Conservation (phyloP, 2,797 vertebrate genomes). For the Brachyrhaphis roseni region DNA sequence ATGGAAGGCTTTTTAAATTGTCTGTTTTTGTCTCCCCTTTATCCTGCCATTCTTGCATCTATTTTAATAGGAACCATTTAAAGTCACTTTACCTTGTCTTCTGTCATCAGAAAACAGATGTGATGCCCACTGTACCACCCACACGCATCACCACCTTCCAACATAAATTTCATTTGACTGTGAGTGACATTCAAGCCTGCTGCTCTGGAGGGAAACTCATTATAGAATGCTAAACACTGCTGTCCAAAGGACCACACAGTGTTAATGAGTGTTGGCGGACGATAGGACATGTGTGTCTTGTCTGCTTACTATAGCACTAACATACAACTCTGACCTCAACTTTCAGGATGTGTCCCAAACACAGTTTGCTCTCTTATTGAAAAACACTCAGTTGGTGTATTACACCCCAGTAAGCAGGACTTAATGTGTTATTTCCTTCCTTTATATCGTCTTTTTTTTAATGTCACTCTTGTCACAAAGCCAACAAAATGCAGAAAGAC, state of each 20-base stretch:
- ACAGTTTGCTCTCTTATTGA: constrained; percentile 6
- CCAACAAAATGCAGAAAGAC: not conserved
- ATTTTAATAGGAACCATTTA: constrained; percentile 42
- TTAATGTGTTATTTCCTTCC: not conserved
- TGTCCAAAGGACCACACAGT: constrained; percentile 70
- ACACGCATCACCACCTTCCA: constrained; percentile 52
- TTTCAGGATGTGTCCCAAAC: constrained; percentile 22
- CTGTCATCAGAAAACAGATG: constrained; percentile 53
- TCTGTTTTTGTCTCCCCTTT: constrained; percentile 13
- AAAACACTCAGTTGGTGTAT: constrained; percentile 9
- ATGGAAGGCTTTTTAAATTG: constrained; percentile 27
- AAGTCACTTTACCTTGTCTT: constrained; percentile 57
- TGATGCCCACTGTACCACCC: constrained; percentile 45
- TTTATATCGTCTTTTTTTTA: not conserved
- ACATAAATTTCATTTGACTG: constrained; percentile 64
- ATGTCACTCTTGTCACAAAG: not conserved
- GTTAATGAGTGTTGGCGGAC: constrained; percentile 72
- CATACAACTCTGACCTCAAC: constrained; percentile 48
- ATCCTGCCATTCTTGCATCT: constrained; percentile 26
- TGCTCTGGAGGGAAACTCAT: constrained; percentile 75
- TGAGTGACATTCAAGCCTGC: constrained; percentile 72
- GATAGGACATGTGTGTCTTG: constrained; percentile 56
- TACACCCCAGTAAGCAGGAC: not conserved
- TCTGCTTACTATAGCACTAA: constrained; percentile 52
- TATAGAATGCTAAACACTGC: constrained; percentile 76